phyloP scores from a whole-genome alignment of 1,140 invertebrate genomes.

The Mya arenaria region DNA sequence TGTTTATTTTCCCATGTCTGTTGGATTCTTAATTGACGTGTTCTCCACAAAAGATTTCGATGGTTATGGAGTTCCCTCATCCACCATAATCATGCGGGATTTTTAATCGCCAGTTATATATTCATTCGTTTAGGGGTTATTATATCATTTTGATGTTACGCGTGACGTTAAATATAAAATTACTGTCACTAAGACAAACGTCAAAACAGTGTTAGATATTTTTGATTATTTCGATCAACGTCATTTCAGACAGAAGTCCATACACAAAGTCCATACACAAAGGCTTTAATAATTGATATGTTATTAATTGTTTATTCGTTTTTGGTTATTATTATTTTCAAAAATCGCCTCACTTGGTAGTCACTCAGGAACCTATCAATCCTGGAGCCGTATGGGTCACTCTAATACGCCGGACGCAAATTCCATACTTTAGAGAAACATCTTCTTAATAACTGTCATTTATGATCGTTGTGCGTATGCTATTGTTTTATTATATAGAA shows the following conservation, averaged over 20 bases:
- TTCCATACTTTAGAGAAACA: no score
- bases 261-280: constrained; percentile 34
- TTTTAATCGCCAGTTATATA: constrained; percentile 65
- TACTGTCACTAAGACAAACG: constrained; percentile 63
- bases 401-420: no score
- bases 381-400: no score
- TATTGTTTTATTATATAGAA: no score
- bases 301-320: no score
- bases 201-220: constrained; percentile 65
- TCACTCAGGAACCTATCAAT: no score
- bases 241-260: constrained; percentile 27
- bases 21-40: constrained; percentile 61
- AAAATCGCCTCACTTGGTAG: no score
- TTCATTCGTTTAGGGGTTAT: constrained; percentile 68
- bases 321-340: no score
- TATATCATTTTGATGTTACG: constrained; percentile 68
- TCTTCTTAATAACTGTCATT: no score
- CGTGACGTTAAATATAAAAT: constrained; percentile 59
- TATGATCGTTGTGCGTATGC: no score
- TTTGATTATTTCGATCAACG: constrained; percentile 53
- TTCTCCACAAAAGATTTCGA: constrained; percentile 37
- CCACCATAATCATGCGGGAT: constrained; percentile 64
- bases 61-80: constrained; percentile 52
- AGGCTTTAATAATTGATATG: no score
- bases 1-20: constrained; percentile 68